Evolutionary conservation across 2,113 vertebrate genomes (phyloP), one percentile per base, ranked within the genome.

Genomic region (Grus americana): DNA sequence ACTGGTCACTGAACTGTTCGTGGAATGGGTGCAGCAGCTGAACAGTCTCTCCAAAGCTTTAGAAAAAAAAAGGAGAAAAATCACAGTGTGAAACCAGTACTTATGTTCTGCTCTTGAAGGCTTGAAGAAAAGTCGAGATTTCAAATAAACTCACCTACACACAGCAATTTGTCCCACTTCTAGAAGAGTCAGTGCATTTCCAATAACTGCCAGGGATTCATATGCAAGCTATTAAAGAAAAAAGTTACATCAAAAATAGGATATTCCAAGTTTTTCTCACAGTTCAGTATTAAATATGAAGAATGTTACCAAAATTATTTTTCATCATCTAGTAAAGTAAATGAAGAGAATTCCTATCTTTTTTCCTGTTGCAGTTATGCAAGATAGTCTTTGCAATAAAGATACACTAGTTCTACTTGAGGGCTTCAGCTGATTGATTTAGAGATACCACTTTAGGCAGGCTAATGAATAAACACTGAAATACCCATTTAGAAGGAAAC

Each of bases 151-250:
- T 97, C 96, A 99, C 99, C 99, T 99, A 97, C 98, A 99, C n/a
- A 99, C 99, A 17, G 99, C 98, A 97, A 99, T 99, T 94, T 99
- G 99, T 62, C 99, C 99, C 9, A 98, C 99, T 98, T 99, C 99
- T 80, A 99, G 97, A 79, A 99, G 99, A 19, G 99, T 98, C 44
- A 99, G 98, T 29, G 99, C 99, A 71, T 99, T 99, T 94, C 99
- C 98, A 95, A 99, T 99, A 75, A 99, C 99, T 19, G 99, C 99
- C 93, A 99, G 94, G 20, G 99, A 99, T 92, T 99, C 99, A 86
- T 99, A 99, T 1, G 99, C 99, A 97, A 99, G 98, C 99, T 99
- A 61, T 72, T 86, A 61, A 93, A 87, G 36, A 76, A 67, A 96
- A 81, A 88, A 84, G 16, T 50, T 21, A 86, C 46, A 83, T 47